A percentile compares a stretch with the other conserved stretches of the same genome.
phyloP scores from a whole-genome alignment of 2,888 invertebrate genomes.

The Troilus luridus region DNA sequence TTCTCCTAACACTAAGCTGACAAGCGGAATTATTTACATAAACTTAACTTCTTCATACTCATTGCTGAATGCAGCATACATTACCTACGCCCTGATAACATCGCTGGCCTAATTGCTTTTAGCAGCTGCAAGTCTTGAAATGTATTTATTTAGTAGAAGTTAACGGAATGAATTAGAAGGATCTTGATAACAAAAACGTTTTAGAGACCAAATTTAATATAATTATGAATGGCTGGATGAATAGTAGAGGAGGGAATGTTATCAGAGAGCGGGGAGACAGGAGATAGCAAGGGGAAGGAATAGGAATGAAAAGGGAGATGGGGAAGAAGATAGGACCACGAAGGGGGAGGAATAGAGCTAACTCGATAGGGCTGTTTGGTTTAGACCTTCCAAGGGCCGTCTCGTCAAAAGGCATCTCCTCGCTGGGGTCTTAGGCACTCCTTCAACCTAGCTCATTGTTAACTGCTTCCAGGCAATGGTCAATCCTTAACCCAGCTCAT shows the following conservation, averaged over 20 bases:
- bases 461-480: background rate
- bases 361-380: constrained; percentile 6
- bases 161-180: background rate
- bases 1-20: no score
- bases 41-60: no score
- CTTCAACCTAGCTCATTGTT: background rate
- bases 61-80: no score
- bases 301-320: constrained; percentile 3
- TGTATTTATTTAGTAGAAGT: no score
- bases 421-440: background rate
- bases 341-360: constrained; percentile 8
- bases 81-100: no score
- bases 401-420: background rate
- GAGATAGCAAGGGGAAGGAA: background rate
- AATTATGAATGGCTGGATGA: background rate
- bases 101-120: no score
- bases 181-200: background rate
- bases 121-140: no score
- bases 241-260: background rate
- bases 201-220: background rate
- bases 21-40: no score
- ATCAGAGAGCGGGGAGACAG: background rate
- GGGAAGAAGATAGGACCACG: background rate
- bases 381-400: background rate
- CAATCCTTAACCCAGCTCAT: background rate